Percentiles rank a stretch among this genome's conserved stretches.
Evolutionary conservation across 2,113 vertebrate species (phyloP).

Genomic region (Boleophthalmus pectinirostris): DNA sequence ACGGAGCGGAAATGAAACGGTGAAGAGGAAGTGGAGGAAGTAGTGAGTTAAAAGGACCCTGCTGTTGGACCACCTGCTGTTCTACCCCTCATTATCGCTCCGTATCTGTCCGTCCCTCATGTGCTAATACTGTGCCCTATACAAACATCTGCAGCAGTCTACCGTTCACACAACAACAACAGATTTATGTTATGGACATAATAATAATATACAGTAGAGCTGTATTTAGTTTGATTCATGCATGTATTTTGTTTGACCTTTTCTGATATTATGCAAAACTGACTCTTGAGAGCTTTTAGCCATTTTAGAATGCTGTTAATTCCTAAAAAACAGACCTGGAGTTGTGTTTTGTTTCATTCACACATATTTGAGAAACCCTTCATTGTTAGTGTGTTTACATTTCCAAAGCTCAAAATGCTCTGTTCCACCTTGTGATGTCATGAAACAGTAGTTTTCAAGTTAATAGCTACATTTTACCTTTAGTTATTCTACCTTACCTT

Average conservation of each 20-base stretch:
- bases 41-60: conserved; percentile 27
- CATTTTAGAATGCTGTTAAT: too few species aligned
- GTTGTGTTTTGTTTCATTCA: too few species aligned
- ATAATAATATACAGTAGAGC: background rate
- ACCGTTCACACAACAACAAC: background rate
- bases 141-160: background rate
- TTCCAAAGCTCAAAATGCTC: too few species aligned
- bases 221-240: background rate
- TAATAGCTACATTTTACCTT: too few species aligned
- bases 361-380: too few species aligned
- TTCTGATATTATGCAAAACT: background rate
- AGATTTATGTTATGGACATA: background rate
- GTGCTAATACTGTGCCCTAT: background rate
- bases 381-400: too few species aligned
- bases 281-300: too few species aligned
- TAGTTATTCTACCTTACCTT: too few species aligned
- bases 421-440: too few species aligned
- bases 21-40: conserved; percentile 14
- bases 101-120: conserved; percentile 10
- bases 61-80: conserved; percentile 36
- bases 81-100: conserved; percentile 20
- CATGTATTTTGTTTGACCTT: too few species aligned
- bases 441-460: too few species aligned
- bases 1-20: conserved; percentile 19
- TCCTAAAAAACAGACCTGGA: too few species aligned